Conservation (phyloP, 2,888 invertebrate species). For the Acronicta psi region DNA sequence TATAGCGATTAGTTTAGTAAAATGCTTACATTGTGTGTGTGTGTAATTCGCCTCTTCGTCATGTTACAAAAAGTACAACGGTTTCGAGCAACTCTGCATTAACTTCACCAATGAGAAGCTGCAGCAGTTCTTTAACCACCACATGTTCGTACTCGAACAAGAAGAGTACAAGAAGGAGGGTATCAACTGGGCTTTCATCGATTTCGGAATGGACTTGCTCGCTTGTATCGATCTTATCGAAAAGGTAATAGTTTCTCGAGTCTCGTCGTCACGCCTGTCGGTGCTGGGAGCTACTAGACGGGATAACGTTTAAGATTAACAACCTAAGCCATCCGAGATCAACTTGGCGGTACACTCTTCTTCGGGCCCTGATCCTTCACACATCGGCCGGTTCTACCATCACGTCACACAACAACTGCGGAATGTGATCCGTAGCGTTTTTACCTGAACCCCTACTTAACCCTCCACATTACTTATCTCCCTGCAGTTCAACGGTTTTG, state of each 20-base stretch:
- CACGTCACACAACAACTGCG: slow-evolving; percentile 71
- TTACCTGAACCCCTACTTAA: slow-evolving; percentile 72
- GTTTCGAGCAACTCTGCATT: slow-evolving; percentile 99
- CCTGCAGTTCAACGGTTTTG: slow-evolving; percentile 97
- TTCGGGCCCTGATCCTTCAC: neutral
- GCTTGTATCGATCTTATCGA: slow-evolving; percentile 98
- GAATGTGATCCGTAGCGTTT: slow-evolving; percentile 81
- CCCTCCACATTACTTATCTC: slow-evolving; percentile 78
- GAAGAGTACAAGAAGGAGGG: slow-evolving; percentile 98
- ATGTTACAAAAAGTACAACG: slow-evolving; percentile 93
- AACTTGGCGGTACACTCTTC: slow-evolving; percentile 43
- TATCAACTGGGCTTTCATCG: slow-evolving; percentile 98
- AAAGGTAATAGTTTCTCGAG: slow-evolving; percentile 91
- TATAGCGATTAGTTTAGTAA: slow-evolving; percentile 62
- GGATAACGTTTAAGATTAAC: slow-evolving; percentile 52
- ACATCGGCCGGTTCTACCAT: slow-evolving; percentile 35
- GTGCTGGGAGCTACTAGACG: slow-evolving; percentile 66
- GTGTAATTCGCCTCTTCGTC: slow-evolving; percentile 57
- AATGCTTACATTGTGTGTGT: slow-evolving; percentile 44
- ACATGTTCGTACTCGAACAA: slow-evolving; percentile 99
- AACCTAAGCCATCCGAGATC: slow-evolving; percentile 57
- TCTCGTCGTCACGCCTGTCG: slow-evolving; percentile 62
- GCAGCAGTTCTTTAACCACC: slow-evolving; percentile 99
- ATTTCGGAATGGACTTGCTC: slow-evolving; percentile 98
- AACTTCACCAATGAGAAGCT: slow-evolving; percentile 99